Conservation (phyloP, 2,113 vertebrate species). For the Gobiocypris rarus region DNA sequence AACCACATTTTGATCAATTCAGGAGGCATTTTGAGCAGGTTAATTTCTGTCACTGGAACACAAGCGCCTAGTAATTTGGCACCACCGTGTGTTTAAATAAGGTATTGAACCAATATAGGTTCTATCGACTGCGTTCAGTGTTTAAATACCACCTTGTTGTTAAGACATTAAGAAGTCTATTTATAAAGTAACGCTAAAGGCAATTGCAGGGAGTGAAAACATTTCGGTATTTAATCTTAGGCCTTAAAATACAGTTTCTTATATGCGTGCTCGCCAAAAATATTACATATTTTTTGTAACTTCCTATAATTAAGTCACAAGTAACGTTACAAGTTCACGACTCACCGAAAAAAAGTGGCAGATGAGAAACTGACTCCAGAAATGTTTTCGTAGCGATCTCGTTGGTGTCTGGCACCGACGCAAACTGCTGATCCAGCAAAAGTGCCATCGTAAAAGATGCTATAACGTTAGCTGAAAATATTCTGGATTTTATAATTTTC, state of each 20-base stretch:
- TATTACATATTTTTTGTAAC: neutral
- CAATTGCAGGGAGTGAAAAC: too few relatives aligned
- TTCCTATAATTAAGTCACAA: neutral
- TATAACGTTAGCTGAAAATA: too few relatives aligned
- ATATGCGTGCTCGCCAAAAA: neutral
- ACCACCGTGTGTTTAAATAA: neutral
- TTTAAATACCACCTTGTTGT: neutral
- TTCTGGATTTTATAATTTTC: too few relatives aligned
- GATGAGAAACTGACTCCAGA: conserved; percentile 83
- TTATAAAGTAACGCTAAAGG: neutral
- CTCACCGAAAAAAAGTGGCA: conserved; percentile 93
- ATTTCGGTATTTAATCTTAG: too few relatives aligned
- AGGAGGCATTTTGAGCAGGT: neutral
- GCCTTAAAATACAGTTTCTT: neutral
- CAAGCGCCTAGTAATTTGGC: neutral
- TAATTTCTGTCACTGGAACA: neutral
- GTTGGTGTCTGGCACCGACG: conserved; percentile 81
- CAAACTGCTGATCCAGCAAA: conserved; percentile 86
- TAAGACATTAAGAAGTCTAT: neutral
- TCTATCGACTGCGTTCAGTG: conserved; percentile 17
- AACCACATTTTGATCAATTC: neutral
- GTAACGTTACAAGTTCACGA: conserved; percentile 34
- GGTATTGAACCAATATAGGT: too few relatives aligned
- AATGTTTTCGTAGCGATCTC: conserved; percentile 84
- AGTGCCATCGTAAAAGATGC: conserved; percentile 76